Percentiles rank a stretch among this genome's conserved stretches.
Evolutionary conservation across 2,113 vertebrate species (phyloP).

Genomic region (Benitochromis conjunctus): DNA sequence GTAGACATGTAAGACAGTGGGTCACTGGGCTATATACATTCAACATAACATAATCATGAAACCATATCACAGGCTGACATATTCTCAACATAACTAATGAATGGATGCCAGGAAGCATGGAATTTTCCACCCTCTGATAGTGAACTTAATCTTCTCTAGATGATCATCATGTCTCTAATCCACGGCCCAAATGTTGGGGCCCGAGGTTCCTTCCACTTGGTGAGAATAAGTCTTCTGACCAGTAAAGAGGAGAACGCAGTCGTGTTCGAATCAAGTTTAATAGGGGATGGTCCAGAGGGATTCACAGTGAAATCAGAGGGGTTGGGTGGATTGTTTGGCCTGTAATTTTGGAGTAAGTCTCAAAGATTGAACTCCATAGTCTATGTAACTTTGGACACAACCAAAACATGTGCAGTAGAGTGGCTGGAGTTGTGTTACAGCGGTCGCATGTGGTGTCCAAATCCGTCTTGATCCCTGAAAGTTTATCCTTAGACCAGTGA

Average conservation of each 20-base stretch:
- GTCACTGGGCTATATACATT: not conserved
- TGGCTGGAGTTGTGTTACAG: not conserved
- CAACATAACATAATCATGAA: not conserved
- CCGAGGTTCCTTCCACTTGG: not conserved
- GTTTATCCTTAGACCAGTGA: not conserved
- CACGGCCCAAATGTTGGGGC: not conserved
- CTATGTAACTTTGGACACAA: not conserved
- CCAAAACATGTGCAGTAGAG: not conserved
- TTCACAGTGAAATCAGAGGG: not conserved
- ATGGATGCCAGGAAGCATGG: not conserved
- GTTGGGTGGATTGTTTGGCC: not conserved
- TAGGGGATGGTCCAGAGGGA: not conserved
- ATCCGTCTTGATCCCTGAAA: not conserved
- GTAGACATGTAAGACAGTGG: not conserved
- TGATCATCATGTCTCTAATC: not conserved
- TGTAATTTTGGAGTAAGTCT: not conserved
- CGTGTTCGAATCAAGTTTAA: not conserved
- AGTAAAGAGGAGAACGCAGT: not conserved
- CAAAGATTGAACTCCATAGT: not conserved
- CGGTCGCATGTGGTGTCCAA: not conserved
- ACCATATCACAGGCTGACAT: not conserved
- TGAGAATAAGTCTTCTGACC: not conserved
- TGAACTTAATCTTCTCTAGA: not conserved
- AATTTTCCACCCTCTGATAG: not conserved
- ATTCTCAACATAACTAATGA: not conserved